Conservation (phyloP, 2,797 vertebrate genomes). For the Anabas testudineus region DNA sequence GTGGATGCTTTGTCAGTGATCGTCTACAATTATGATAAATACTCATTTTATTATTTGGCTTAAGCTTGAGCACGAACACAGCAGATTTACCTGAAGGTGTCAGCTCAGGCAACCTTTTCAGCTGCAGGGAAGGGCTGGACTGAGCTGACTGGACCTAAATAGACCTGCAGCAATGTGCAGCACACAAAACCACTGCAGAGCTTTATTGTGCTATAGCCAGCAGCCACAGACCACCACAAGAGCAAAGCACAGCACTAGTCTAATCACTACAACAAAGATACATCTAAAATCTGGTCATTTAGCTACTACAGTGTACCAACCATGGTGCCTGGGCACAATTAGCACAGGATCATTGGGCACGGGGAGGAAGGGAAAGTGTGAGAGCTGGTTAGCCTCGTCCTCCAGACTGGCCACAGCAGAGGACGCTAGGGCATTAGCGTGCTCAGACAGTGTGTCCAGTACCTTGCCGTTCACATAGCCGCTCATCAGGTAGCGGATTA, state of each 20-base stretch:
- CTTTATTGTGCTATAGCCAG: constrained; percentile 31
- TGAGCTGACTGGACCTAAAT: constrained; percentile 45
- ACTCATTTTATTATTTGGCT: constrained; percentile 35
- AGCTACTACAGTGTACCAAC: constrained; percentile 86
- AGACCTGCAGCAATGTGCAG: constrained; percentile 56
- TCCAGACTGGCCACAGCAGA: constrained; percentile 90
- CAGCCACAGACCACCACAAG: constrained; percentile 46
- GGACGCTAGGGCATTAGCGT: constrained; percentile 90
- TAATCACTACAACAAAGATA: constrained; percentile 55
- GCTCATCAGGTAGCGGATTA: constrained; percentile 93
- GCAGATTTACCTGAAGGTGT: constrained; percentile 52
- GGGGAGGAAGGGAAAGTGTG: constrained; percentile 91
- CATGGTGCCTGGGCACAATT: constrained; percentile 89
- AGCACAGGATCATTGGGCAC: constrained; percentile 87
- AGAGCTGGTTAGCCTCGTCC: constrained; percentile 90
- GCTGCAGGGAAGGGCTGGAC: constrained; percentile 31
- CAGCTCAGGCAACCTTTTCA: constrained; percentile 35
- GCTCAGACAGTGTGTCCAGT: constrained; percentile 92
- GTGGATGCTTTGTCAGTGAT: constrained; percentile 29
- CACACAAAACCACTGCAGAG: constrained; percentile 50
- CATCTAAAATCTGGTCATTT: constrained; percentile 34
- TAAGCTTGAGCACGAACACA: constrained; percentile 23
- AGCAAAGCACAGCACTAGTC: constrained; percentile 54
- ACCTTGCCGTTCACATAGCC: constrained; percentile 91
- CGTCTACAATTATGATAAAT: constrained; percentile 34